Base-by-base conservation (phyloP, 2,797 vertebrate species). In the Oophaga sylvatica region DNA sequence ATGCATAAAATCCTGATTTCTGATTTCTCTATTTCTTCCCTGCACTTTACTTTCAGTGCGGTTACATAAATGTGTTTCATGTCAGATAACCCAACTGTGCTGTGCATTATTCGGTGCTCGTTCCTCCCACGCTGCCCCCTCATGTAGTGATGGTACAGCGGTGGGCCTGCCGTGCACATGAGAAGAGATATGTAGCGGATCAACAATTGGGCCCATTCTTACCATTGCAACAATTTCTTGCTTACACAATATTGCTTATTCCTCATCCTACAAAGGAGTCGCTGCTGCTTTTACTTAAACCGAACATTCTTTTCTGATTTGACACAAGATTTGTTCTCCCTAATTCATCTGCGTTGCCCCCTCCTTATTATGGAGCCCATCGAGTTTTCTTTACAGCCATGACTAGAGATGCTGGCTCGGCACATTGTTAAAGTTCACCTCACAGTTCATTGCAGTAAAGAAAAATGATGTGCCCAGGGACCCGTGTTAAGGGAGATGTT, bases 391-490 rank as follows among this genome's bases (percentile, higher is more conserved):
- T 84, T 83, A 84, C 81, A 83, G 53, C 70, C 70, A n/a, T 83
- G 60, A 85, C 80, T 83, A 83, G 88, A 26, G 80, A 79, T 89
- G 71, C 79, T 73, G 84, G 84, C 80, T 83, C 84, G 73, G 84
- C 80, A 86, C 63, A 83, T 76, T 83, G 81, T 86, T 80, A 60
- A 41, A 70, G 75, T 80, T 87, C 80, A 89, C 88, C 88, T 86
- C 84, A 86, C 84, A 83, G 63, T 83, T 89, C 65, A 75, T 87
- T 83, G 75, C 67, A 73, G 8, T 80, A 56, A 83, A 89, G 84
- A 86, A 83, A 86, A 86, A 89, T 86, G 62, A 86, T 83, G 75
- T 76, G 73, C 73, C n/a, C 65, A 13, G 65, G 26, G 65, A 29
- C 9, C n/a, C 2, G 11, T 29, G 63, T 10, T 65, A 65, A 65